Conservation (phyloP, 2,113 vertebrate genomes). For the Promerops cafer region DNA sequence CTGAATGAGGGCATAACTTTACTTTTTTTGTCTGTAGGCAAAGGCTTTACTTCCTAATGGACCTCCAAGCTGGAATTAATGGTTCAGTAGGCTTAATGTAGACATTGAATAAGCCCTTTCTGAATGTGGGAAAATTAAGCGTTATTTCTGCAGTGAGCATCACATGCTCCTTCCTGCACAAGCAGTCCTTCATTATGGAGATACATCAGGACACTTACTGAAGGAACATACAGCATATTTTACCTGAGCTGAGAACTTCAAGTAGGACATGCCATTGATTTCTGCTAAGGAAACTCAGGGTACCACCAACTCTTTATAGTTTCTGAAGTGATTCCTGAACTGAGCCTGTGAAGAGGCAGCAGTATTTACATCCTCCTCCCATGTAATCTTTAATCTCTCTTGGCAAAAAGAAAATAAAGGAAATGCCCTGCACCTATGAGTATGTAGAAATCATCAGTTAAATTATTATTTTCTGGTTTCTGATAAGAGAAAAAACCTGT, state of each 20-base stretch:
- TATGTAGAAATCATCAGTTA: background rate
- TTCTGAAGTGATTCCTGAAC: rapidly evolving
- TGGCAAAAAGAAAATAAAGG: background rate
- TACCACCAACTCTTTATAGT: background rate
- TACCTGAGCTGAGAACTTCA: background rate
- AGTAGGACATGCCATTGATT: background rate
- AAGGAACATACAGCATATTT: background rate
- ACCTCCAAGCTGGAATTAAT: background rate
- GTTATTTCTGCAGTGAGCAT: background rate
- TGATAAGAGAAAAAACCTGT: background rate
- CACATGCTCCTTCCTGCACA: background rate
- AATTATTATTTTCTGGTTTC: background rate
- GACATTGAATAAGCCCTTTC: background rate
- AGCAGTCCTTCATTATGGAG: background rate
- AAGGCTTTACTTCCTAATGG: background rate
- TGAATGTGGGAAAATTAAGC: background rate
- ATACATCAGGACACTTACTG: background rate
- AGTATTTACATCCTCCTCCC: background rate
- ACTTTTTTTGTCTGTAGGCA: background rate
- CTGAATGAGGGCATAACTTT: background rate
- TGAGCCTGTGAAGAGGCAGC: background rate
- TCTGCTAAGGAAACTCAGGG: background rate
- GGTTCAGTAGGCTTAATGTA: background rate
- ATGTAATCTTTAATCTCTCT: background rate
- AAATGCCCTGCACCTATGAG: background rate